Base-by-base conservation (phyloP, 2,888 invertebrate species). In the Hesperia comma region DNA sequence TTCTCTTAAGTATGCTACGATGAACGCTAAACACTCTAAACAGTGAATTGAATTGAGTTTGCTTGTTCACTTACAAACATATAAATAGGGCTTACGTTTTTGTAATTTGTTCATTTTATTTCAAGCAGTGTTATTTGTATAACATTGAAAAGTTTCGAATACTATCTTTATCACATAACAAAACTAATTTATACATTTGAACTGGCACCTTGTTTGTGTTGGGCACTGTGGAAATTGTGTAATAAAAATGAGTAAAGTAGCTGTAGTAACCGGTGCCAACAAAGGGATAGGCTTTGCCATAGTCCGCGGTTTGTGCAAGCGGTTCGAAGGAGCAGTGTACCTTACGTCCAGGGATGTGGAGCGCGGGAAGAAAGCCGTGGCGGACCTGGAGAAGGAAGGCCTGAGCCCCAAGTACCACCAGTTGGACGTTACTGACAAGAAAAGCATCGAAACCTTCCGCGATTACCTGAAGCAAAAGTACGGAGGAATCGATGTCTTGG, bases 261-360 rank as follows among this genome's bases (percentile, higher is more conserved):
- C 91, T 12, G 80, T 92, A 19, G 95, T 96, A n/a, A 96, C 96
- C 41, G 96, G 96, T 32, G 85, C 93, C 0, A 96, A 96, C 81
- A 96, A 96, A 81, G 96, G 96, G 0, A 95, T 96, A 62, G 96
- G 96, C 6, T 95, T 92, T 73, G 95, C 93, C 0, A 95, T 95
- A 73, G 95, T 95, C 0, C 94, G 95, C 73, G 95, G 94, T 0
- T 89, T 96, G 6, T 95, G 95, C 81, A 92, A 95, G 75, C 92
- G 94, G 70, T 96, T 95, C 78, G 85, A 95, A 66, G 96, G 96
- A 1, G 84, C 89, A 67, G 96, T 97, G 15, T 95, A 95, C 79
- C 85, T 97, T 17, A 96, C 96, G 54, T 93, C 96, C 0, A 92
- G 96, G 67, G 93, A 95, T 80, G 85, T 85, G 51, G 83, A 78